These are phyloP conservation scores for Boulengeromyrus knoepffleri DNA, from an alignment of 2,113 vertebrate species.

Conservation along the genomic window DNA sequence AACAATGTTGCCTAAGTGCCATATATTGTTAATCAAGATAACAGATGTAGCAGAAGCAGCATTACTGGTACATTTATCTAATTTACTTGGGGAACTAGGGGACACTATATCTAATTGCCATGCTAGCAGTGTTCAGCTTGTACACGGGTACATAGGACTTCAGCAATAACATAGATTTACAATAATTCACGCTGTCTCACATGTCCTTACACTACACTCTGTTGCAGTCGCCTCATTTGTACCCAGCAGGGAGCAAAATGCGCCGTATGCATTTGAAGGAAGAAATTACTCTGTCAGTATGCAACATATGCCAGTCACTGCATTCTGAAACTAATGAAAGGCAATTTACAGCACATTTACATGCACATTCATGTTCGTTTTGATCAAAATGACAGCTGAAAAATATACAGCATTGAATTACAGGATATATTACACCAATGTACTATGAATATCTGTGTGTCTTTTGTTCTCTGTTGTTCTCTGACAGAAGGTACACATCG, in stretches of 20 bases:
- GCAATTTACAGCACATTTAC: conserved; percentile 15
- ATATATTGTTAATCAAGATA: not conserved
- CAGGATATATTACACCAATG: not conserved
- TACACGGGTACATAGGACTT: not conserved
- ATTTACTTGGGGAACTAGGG: not conserved
- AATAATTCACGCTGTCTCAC: not conserved
- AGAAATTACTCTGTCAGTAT: conserved; percentile 15
- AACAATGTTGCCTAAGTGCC: not conserved
- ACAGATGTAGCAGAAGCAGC: not conserved
- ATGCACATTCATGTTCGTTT: not conserved
- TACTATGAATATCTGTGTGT: not conserved
- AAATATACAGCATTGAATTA: not conserved
- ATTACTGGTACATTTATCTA: not conserved
- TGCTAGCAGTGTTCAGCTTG: not conserved
- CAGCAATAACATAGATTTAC: not conserved
- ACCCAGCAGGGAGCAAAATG: not conserved
- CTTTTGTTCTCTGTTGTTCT: not conserved
- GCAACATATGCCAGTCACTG: conserved; percentile 20
- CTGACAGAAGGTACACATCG: not conserved
- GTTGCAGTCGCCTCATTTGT: not conserved
- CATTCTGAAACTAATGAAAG: conserved; percentile 19
- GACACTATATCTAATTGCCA: not conserved
- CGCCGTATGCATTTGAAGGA: conserved; percentile 3
- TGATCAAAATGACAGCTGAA: conserved; percentile 8
- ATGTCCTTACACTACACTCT: not conserved